These are phyloP conservation scores for Oryctes rhinoceros DNA, from an alignment of 1,140 invertebrate species.

Conservation along the genomic window DNA sequence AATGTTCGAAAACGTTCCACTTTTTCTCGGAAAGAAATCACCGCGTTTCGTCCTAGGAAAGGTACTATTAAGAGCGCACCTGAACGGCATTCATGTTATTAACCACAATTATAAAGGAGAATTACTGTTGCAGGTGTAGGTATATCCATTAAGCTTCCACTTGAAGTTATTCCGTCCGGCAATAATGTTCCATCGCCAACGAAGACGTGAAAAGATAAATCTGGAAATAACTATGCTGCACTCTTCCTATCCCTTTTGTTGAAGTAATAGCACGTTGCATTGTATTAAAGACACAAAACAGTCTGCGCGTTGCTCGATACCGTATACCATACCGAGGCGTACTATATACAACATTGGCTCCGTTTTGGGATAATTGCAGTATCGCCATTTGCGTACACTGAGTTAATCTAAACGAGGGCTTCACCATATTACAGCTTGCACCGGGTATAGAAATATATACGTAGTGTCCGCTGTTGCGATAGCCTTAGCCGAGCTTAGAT, in stretches of 20 bases:
- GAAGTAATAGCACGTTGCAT: too few relatives aligned
- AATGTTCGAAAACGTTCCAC: too few relatives aligned
- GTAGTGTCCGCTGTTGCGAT: not conserved
- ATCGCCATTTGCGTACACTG: not conserved
- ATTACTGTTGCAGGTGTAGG: not conserved
- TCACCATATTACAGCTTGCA: not conserved
- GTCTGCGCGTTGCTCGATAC: too few relatives aligned
- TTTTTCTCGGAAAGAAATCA: not conserved
- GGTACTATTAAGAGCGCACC: not conserved
- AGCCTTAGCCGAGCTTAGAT: not conserved
- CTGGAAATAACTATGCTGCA: not conserved
- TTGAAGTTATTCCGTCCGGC: not conserved
- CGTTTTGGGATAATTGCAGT: constrained; percentile 21
- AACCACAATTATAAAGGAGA: not conserved
- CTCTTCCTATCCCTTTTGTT: too few relatives aligned
- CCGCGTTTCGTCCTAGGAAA: not conserved
- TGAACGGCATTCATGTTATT: not conserved
- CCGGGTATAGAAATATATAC: not conserved
- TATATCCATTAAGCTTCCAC: not conserved
- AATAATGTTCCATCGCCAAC: not conserved
- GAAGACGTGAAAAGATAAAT: not conserved
- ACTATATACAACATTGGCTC: not conserved
- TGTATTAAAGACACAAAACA: too few relatives aligned
- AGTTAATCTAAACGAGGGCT: constrained; percentile 11
- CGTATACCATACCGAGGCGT: not conserved